These are phyloP conservation scores for Tenebrosternarchus preto DNA, from an alignment of 2,113 vertebrate genomes.

Conservation along the genomic window DNA sequence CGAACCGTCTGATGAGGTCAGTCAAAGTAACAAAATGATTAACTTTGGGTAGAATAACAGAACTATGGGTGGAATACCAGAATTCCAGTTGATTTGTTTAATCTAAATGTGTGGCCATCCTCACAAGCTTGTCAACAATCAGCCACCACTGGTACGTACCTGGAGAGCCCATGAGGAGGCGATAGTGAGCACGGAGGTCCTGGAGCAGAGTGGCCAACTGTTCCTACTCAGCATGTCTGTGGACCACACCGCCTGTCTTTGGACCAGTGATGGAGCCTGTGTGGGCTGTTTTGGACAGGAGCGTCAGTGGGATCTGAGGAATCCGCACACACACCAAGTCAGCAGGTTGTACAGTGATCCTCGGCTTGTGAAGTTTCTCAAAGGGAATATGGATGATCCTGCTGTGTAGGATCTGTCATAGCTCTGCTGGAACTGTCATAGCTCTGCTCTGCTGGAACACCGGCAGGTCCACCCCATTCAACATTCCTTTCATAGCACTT, in stretches of 20 bases:
- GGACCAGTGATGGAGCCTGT: slow-evolving; percentile 54
- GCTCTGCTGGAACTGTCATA: too few species aligned
- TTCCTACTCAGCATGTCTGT: slow-evolving; percentile 58
- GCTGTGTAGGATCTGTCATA: too few species aligned
- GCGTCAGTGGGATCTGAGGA: slow-evolving; percentile 58
- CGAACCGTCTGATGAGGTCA: slow-evolving; percentile 52
- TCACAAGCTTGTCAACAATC: slow-evolving; percentile 39
- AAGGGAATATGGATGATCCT: too few species aligned
- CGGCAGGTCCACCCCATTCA: too few species aligned
- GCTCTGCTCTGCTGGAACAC: too few species aligned
- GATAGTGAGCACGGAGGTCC: slow-evolving; percentile 53
- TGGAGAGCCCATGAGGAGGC: slow-evolving; percentile 61
- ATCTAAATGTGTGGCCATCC: background rate
- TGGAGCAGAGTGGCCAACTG: slow-evolving; percentile 49
- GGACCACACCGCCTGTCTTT: slow-evolving; percentile 61
- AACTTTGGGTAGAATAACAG: too few species aligned
- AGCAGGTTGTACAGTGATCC: slow-evolving; percentile 32
- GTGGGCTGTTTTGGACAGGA: slow-evolving; percentile 65
- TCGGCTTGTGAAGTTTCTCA: too few species aligned
- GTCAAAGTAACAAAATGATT: background rate
- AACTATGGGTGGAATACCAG: background rate
- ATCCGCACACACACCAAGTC: slow-evolving; percentile 50
- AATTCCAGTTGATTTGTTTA: background rate
- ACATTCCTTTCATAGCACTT: too few species aligned
- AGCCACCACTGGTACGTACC: slow-evolving; percentile 52